phyloP scores from a whole-genome alignment of 2,113 vertebrate species.

The rat (Rattus norvegicus) region DNA sequence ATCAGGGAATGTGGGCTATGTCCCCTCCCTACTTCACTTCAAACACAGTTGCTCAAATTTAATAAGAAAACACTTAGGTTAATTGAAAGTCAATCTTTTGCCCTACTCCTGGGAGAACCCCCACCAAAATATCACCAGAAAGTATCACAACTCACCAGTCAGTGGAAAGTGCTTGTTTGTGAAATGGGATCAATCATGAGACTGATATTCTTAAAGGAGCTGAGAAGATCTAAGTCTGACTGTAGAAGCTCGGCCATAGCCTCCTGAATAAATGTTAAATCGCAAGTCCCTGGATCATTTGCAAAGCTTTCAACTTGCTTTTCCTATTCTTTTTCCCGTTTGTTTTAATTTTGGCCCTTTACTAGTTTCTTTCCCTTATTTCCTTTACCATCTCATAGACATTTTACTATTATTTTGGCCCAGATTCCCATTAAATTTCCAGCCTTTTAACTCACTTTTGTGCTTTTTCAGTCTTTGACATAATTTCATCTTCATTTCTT shows the following conservation, averaged over 20 bases:
- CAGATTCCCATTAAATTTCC: neutral
- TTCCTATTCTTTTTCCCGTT: neutral
- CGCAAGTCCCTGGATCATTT: neutral
- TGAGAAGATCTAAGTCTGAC: neutral
- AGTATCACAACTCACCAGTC: neutral
- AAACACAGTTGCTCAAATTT: neutral
- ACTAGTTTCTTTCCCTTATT: neutral
- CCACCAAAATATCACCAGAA: neutral
- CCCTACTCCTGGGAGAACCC: neutral
- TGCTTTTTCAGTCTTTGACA: neutral
- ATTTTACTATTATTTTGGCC: neutral
- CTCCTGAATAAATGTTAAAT: neutral
- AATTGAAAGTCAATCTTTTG: neutral
- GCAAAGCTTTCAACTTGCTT: neutral
- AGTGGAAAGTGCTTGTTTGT: neutral
- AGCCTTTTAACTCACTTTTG: neutral
- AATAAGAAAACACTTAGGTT: neutral
- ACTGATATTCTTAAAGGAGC: neutral
- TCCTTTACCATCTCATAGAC: neutral
- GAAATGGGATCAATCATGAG: neutral
- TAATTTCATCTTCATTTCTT: neutral
- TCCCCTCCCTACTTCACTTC: neutral
- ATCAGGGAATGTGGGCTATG: neutral
- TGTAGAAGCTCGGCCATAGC: neutral
- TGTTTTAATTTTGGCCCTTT: neutral